Conservation (phyloP, 2,797 vertebrate species). For the Hoplostethus mediterraneus region DNA sequence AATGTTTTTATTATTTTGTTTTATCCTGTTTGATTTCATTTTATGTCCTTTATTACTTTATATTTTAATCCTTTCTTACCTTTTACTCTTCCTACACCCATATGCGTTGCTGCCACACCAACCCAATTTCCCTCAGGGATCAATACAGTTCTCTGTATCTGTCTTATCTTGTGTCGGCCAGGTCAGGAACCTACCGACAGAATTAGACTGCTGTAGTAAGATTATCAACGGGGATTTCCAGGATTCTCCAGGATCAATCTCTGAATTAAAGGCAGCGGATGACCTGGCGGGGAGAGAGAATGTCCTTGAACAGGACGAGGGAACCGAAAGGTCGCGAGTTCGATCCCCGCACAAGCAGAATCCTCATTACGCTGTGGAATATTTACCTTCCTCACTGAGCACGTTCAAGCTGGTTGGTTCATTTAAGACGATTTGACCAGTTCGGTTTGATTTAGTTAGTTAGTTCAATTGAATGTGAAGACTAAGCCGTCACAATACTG, state of each 20-base stretch:
- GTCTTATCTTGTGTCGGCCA: constrained; percentile 31
- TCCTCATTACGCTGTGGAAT: too few species aligned
- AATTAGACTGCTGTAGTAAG: constrained; percentile 20
- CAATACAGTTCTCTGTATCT: constrained; percentile 21
- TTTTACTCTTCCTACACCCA: constrained; percentile 9
- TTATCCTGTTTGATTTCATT: constrained; percentile 42
- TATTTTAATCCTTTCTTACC: constrained; percentile 28
- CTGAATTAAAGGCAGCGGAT: constrained; percentile 13
- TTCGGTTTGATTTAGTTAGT: too few species aligned
- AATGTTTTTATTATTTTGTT: constrained; percentile 54
- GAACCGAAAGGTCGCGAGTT: background rate
- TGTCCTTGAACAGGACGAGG: constrained; percentile 21
- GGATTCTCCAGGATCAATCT: constrained; percentile 21
- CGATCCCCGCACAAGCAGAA: too few species aligned
- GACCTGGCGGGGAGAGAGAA: background rate
- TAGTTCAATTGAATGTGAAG: too few species aligned
- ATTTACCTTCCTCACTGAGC: too few species aligned
- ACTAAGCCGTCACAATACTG: too few species aligned
- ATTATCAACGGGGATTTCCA: constrained; percentile 30
- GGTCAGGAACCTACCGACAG: constrained; percentile 38
- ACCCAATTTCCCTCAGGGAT: constrained; percentile 23
- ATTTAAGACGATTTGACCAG: too few species aligned
- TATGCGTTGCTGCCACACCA: constrained; percentile 28
- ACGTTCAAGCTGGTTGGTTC: too few species aligned
- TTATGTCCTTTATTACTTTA: constrained; percentile 38